Conservation (phyloP, 2,888 invertebrate genomes). For the Hirtodrosophila histrioides region DNA sequence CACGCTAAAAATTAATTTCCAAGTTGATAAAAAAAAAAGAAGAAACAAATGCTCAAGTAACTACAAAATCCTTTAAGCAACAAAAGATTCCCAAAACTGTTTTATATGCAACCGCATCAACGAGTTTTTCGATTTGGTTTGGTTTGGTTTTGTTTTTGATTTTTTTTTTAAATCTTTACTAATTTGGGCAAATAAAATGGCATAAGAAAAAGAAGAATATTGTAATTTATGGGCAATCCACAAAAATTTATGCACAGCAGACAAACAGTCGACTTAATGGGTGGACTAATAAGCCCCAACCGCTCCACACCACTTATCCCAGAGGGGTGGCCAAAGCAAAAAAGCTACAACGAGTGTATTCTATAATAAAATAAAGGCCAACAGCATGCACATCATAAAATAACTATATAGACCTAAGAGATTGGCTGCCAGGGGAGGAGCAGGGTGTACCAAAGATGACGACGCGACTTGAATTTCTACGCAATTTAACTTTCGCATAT, state of each 20-base stretch:
- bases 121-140: constrained; percentile 11
- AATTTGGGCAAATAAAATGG: constrained; percentile 52
- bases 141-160: constrained; percentile 14
- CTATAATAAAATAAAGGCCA: constrained; percentile 53
- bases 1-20: constrained; percentile 47
- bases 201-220: constrained; percentile 16
- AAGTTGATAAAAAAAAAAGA: constrained; percentile 13
- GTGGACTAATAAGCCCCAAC: constrained; percentile 7
- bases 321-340: constrained; percentile 1
- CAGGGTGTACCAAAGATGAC: constrained; percentile 31
- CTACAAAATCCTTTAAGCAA: constrained; percentile 32
- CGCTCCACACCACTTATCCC: neutral
- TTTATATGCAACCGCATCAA: constrained; percentile 46
- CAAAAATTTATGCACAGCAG: constrained; percentile 40
- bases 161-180: constrained; percentile 42
- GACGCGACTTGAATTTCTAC: constrained; percentile 75
- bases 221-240: constrained; percentile 47
- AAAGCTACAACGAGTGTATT: constrained; percentile 31
- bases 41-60: constrained; percentile 1
- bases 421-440: constrained; percentile 26
- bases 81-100: constrained; percentile 25
- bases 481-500: constrained; percentile 73
- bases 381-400: constrained; percentile 72
- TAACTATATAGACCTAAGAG: constrained; percentile 63
- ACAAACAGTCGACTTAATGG: constrained; percentile 28